These are phyloP conservation scores for Lophochroa leadbeateri DNA, from an alignment of 2,113 vertebrate species.

Conservation along the genomic window DNA sequence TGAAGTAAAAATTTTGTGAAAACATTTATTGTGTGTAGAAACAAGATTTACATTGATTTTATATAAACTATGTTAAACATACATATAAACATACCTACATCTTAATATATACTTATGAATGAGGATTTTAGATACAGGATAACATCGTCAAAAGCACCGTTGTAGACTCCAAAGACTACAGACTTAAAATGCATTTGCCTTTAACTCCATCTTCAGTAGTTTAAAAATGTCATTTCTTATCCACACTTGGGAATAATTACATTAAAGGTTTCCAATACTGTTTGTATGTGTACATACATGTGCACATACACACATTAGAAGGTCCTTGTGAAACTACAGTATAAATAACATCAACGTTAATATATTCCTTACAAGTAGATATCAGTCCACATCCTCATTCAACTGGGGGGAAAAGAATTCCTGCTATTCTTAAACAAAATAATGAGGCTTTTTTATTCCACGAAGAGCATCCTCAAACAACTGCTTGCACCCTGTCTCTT, in stretches of 20 bases:
- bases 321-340: slow-evolving; percentile 6
- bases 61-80: slow-evolving; percentile 68
- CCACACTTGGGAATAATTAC: slow-evolving; percentile 12
- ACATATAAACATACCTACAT: slow-evolving; percentile 65
- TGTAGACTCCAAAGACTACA: slow-evolving; percentile 11
- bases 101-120: slow-evolving; percentile 13
- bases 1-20: slow-evolving; percentile 26
- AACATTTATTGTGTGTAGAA: slow-evolving; percentile 67
- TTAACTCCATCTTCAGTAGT: slow-evolving; percentile 53
- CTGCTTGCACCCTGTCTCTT: neutral
- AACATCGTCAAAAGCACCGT: slow-evolving; percentile 37
- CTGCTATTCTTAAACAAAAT: slow-evolving; percentile 25
- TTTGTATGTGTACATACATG: neutral
- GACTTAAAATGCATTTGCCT: slow-evolving; percentile 11
- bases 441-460: neutral
- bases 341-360: slow-evolving; percentile 36
- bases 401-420: neutral
- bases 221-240: slow-evolving; percentile 1
- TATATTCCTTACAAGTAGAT: neutral
- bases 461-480: neutral
- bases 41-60: slow-evolving; percentile 59
- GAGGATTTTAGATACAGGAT: neutral
- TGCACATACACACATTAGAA: neutral
- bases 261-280: neutral
- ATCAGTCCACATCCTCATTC: neutral